A percentile compares a stretch with the other conserved stretches of the same genome.
These are phyloP conservation scores for Lepidocolaptes lacrymiger DNA, from an alignment of 2,797 vertebrate genomes.

Conservation along the genomic window DNA sequence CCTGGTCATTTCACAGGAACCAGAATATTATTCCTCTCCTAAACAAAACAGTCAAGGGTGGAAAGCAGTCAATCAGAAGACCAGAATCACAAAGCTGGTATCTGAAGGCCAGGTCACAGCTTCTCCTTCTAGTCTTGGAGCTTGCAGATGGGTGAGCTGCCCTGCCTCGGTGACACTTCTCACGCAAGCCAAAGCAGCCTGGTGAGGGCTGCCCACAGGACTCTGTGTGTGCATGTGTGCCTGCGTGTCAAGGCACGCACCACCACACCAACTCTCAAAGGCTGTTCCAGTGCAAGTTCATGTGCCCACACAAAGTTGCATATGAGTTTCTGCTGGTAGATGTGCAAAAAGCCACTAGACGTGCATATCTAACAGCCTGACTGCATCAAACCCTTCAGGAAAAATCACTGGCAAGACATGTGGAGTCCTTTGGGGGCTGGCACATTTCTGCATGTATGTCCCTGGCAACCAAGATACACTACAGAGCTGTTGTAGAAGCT, in stretches of 20 bases:
- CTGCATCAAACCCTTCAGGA: background rate
- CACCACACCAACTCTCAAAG: background rate
- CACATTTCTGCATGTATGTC: background rate
- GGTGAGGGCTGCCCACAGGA: background rate
- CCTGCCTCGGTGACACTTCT: background rate
- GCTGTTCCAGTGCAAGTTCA: background rate
- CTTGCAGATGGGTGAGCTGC: background rate
- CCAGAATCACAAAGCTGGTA: background rate
- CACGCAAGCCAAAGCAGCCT: background rate
- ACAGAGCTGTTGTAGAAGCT: background rate
- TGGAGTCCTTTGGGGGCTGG: background rate
- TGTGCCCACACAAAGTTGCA: background rate
- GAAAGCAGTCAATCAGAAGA: background rate
- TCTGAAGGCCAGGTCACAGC: background rate
- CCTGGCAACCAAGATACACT: background rate
- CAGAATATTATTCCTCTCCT: background rate
- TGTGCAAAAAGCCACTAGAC: rapidly evolving
- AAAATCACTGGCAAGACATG: background rate
- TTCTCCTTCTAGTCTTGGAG: background rate
- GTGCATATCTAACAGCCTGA: background rate
- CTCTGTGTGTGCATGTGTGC: background rate
- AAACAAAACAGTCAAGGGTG: rapidly evolving
- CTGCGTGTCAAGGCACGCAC: background rate
- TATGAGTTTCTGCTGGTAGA: background rate
- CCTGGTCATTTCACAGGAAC: background rate